Conservation (phyloP, 2,113 vertebrate genomes). For the Rhea pennata region DNA sequence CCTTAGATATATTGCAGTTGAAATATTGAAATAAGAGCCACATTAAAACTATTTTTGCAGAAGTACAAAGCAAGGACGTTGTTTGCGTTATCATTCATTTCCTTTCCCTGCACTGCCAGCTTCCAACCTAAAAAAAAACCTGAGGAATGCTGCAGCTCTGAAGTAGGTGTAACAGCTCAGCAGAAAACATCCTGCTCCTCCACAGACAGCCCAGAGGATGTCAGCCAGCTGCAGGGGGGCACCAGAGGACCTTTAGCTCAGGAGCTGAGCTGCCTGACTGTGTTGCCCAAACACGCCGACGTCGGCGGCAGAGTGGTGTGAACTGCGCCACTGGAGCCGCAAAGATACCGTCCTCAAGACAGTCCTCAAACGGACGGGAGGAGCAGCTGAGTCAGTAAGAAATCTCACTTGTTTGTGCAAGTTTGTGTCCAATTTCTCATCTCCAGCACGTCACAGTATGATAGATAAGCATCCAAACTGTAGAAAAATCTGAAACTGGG, state of each 20-base stretch:
- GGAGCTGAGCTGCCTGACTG: not conserved
- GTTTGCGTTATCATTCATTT: not conserved
- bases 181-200: not conserved
- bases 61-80: not conserved
- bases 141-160: not conserved
- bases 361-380: not conserved
- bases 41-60: not conserved
- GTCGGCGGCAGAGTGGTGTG: not conserved
- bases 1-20: not conserved
- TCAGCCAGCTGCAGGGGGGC: not conserved
- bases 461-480: conserved; percentile 32
- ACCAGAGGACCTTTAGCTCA: not conserved
- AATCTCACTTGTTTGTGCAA: not conserved
- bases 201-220: not conserved
- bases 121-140: not conserved
- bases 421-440: not conserved
- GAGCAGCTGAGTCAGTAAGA: rapidly evolving
- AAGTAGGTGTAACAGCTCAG: not conserved
- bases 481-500: conserved; percentile 13
- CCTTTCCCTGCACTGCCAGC: not conserved
- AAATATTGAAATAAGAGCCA: not conserved
- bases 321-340: not conserved
- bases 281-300: not conserved
- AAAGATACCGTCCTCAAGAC: rapidly evolving
- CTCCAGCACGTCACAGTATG: not conserved